Conservation (phyloP, 2,797 vertebrate species). For the Anabacerthia variegaticeps region DNA sequence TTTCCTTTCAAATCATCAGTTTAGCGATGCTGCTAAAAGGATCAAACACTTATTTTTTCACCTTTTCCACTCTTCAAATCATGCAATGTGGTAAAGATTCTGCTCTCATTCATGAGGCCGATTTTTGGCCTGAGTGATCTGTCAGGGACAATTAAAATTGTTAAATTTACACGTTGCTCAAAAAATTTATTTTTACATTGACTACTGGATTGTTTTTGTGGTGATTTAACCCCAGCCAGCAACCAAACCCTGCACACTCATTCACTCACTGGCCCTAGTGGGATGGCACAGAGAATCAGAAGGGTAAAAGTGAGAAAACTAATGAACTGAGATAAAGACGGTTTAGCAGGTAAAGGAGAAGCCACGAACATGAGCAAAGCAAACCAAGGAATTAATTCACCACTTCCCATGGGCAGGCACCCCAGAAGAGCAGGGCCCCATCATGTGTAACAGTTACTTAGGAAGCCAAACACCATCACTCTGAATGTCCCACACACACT, state of each 20-base stretch:
- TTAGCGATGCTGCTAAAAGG: not conserved
- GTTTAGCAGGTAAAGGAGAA: not conserved
- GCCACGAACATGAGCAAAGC: not conserved
- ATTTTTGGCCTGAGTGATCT: not conserved
- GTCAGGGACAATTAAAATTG: not conserved
- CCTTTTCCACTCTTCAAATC: not conserved
- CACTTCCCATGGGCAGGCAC: not conserved
- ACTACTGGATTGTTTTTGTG: not conserved
- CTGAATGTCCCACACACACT: not conserved
- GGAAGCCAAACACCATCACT: not conserved
- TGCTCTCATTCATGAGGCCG: not conserved
- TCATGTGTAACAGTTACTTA: accelerated
- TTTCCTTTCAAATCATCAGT: not conserved
- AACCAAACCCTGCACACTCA: not conserved
- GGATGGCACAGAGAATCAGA: not conserved
- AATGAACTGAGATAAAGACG: not conserved
- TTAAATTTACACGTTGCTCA: not conserved
- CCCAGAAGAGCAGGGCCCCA: not conserved
- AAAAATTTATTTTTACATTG: not conserved
- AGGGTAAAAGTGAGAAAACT: not conserved
- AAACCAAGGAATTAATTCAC: not conserved
- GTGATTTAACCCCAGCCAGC: not conserved
- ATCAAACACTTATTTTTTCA: not conserved
- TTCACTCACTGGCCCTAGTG: not conserved
- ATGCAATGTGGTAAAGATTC: not conserved